Percentiles rank a stretch among this genome's conserved stretches.
These are phyloP conservation scores for Liasis olivaceus DNA, from an alignment of 2,797 vertebrate species.

Conservation along the genomic window DNA sequence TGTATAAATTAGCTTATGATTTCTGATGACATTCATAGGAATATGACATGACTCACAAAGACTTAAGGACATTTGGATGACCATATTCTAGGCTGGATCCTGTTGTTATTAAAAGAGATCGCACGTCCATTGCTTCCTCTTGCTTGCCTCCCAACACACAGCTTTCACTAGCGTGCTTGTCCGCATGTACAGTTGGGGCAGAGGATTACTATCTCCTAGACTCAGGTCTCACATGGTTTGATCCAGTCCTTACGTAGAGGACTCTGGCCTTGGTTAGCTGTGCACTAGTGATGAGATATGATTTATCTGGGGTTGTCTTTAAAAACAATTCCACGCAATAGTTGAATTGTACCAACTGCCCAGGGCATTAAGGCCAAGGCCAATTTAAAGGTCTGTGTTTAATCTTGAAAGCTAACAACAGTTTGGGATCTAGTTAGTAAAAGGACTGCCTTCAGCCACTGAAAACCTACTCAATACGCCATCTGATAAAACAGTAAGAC, in stretches of 20 bases:
- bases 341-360: background rate
- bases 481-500: background rate
- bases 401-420: slow-evolving; percentile 4
- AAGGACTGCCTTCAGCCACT: background rate
- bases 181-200: background rate
- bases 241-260: background rate
- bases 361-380: background rate
- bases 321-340: background rate
- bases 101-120: background rate
- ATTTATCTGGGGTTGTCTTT: background rate
- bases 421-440: background rate
- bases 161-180: background rate
- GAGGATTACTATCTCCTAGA: background rate
- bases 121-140: background rate
- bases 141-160: background rate
- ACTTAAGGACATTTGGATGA: slow-evolving; percentile 7
- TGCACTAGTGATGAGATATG: background rate
- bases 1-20: background rate
- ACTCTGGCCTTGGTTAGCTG: background rate
- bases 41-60: slow-evolving; percentile 58
- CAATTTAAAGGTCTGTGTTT: background rate
- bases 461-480: background rate
- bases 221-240: background rate
- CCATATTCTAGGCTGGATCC: slow-evolving; percentile 18
- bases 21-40: slow-evolving; percentile 40